A percentile compares a stretch with the other conserved stretches of the same genome.
These are phyloP conservation scores for Meta bourneti DNA, from an alignment of 2,888 invertebrate genomes.

Conservation along the genomic window DNA sequence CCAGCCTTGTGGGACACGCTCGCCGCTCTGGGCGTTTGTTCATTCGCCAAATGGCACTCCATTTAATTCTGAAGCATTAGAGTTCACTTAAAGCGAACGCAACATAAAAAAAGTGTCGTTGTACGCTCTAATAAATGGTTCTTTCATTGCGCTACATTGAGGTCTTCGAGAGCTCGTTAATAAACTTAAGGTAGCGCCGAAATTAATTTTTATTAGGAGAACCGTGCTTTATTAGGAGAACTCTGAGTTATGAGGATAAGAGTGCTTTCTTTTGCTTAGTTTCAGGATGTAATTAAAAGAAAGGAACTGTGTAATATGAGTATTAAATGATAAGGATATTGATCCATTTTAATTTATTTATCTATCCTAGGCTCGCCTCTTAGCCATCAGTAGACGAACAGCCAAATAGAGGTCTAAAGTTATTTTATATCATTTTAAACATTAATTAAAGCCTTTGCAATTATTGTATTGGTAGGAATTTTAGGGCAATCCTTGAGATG, in stretches of 20 bases:
- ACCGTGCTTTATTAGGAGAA: background rate
- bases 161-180: background rate
- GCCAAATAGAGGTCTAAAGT: no score
- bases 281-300: background rate
- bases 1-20: no score
- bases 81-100: background rate
- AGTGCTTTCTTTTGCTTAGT: background rate
- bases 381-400: no score
- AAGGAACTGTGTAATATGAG: background rate
- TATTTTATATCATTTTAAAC: no score
- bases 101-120: background rate
- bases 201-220: background rate
- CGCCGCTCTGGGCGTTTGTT: background rate
- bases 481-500: no score
- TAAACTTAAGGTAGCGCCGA: background rate
- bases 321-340: background rate
- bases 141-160: background rate
- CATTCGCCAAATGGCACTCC: background rate
- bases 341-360: background rate
- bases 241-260: background rate
- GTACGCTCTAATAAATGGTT: background rate
- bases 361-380: no score
- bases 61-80: background rate
- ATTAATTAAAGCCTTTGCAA: no score
- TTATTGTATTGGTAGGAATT: no score